These are phyloP conservation scores for Zaprionus gabonicus DNA, from an alignment of 1,140 invertebrate species.

Conservation along the genomic window DNA sequence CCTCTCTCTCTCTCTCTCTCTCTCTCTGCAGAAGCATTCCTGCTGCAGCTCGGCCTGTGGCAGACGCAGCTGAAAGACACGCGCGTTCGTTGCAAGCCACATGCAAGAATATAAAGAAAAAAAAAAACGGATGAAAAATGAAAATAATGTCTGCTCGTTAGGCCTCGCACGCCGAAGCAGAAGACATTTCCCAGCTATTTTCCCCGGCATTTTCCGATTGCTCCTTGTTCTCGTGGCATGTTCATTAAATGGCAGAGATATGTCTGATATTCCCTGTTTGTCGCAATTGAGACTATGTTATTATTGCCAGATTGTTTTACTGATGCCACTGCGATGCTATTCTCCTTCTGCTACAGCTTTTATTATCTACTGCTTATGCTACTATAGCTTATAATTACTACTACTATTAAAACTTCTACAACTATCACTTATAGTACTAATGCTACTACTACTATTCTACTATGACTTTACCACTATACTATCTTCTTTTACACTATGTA, in stretches of 20 bases:
- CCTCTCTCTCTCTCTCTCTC: not conserved
- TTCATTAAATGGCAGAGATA: slow-evolving; percentile 2
- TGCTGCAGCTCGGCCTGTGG: not conserved
- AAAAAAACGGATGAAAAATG: slow-evolving; percentile 18
- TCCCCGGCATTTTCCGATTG: slow-evolving; percentile 12
- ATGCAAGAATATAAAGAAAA: slow-evolving; percentile 32
- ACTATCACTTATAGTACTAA: too few relatives aligned
- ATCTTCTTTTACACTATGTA: too few relatives aligned
- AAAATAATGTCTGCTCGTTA: slow-evolving; percentile 43
- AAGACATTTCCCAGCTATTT: slow-evolving; percentile 21
- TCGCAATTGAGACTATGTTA: not conserved
- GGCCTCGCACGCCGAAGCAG: slow-evolving; percentile 31
- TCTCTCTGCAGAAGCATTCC: not conserved
- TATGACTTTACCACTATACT: too few relatives aligned
- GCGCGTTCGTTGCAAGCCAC: slow-evolving; percentile 18
- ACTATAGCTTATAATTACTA: too few relatives aligned
- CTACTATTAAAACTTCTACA: too few relatives aligned
- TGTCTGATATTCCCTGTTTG: not conserved
- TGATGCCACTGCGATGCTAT: too few relatives aligned
- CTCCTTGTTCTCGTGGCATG: not conserved
- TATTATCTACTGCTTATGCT: too few relatives aligned
- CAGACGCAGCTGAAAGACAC: slow-evolving; percentile 31
- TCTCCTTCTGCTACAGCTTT: too few relatives aligned
- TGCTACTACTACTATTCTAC: too few relatives aligned
- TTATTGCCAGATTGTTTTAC: not conserved